These are phyloP conservation scores for Caenorhabditis sp. DNA, from an alignment of 2,888 invertebrate species.

Conservation along the genomic window DNA sequence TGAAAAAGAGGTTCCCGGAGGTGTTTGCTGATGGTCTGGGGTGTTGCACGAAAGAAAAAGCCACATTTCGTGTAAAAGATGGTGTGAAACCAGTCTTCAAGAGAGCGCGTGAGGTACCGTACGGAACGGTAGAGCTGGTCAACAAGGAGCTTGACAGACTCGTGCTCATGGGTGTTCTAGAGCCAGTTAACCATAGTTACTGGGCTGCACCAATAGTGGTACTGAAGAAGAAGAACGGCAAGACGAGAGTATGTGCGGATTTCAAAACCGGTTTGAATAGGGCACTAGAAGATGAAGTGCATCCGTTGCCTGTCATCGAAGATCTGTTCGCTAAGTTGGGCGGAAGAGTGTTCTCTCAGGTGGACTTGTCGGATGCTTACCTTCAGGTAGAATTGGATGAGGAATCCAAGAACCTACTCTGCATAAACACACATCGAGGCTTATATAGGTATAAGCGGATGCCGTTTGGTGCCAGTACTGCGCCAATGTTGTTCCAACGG, in stretches of 20 bases:
- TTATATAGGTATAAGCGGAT: conserved; percentile 48
- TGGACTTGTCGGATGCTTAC: conserved; percentile 55
- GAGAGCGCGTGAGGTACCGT: conserved; percentile 41
- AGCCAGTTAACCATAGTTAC: conserved; percentile 22
- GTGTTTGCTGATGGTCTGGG: conserved; percentile 14
- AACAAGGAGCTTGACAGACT: conserved; percentile 44
- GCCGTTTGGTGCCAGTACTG: conserved; percentile 54
- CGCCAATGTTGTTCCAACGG: conserved; percentile 54
- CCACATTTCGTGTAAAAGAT: conserved; percentile 33
- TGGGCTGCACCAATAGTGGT: conserved; percentile 55
- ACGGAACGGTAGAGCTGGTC: conserved; percentile 32
- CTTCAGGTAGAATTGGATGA: conserved; percentile 46
- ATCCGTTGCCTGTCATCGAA: conserved; percentile 54
- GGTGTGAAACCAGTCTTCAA: conserved; percentile 37
- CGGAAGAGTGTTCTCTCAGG: conserved; percentile 34
- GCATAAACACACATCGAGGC: conserved; percentile 52
- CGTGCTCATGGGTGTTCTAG: conserved; percentile 21
- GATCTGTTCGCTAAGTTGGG: conserved; percentile 44
- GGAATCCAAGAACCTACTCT: conserved; percentile 25
- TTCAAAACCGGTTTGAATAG: conserved; percentile 44
- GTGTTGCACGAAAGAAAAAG: conserved; percentile 23
- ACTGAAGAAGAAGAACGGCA: conserved; percentile 33
- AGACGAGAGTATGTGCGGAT: conserved; percentile 44
- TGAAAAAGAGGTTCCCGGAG: neutral
- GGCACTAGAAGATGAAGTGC: conserved; percentile 30